Conservation (phyloP, 2,888 invertebrate genomes). For the Brachypterus glaber region DNA sequence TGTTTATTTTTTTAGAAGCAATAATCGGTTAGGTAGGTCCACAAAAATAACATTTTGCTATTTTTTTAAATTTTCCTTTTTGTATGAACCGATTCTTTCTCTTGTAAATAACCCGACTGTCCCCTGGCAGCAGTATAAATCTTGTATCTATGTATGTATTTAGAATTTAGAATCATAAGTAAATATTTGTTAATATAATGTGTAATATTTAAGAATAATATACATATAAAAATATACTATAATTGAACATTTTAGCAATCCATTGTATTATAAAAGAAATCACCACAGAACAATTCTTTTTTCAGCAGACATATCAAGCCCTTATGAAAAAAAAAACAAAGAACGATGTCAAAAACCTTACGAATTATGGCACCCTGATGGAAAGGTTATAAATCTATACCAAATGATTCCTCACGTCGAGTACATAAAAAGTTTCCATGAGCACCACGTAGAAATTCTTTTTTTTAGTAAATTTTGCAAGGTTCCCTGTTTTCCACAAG, state of each 20-base stretch:
- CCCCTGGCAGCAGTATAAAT: constrained; percentile 36
- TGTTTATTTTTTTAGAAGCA: too few species aligned
- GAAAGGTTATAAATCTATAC: too few species aligned
- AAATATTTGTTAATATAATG: constrained; percentile 40
- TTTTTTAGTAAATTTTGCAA: too few species aligned
- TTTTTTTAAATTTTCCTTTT: constrained; percentile 17
- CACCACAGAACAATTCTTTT: constrained; percentile 21
- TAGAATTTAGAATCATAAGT: constrained; percentile 37
- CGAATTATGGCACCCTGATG: too few species aligned
- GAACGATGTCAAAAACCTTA: too few species aligned
- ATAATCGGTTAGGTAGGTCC: too few species aligned
- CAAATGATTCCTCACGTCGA: too few species aligned
- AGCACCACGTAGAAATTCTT: too few species aligned
- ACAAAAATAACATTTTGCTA: too few species aligned
- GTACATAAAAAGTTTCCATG: too few species aligned
- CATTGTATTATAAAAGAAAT: constrained; percentile 27
- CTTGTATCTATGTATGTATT: constrained; percentile 41
- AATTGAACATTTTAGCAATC: constrained; percentile 25
- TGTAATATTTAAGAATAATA: constrained; percentile 32
- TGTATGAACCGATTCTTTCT: constrained; percentile 20
- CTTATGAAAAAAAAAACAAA: too few species aligned
- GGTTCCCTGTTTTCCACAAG: too few species aligned
- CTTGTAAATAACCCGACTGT: constrained; percentile 27
- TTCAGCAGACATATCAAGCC: constrained; percentile 31
- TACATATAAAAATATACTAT: constrained; percentile 22